A percentile compares a stretch with the other conserved stretches of the same genome.
These are phyloP conservation scores for Xestia xanthographa DNA, from an alignment of 2,888 invertebrate genomes.

Conservation along the genomic window DNA sequence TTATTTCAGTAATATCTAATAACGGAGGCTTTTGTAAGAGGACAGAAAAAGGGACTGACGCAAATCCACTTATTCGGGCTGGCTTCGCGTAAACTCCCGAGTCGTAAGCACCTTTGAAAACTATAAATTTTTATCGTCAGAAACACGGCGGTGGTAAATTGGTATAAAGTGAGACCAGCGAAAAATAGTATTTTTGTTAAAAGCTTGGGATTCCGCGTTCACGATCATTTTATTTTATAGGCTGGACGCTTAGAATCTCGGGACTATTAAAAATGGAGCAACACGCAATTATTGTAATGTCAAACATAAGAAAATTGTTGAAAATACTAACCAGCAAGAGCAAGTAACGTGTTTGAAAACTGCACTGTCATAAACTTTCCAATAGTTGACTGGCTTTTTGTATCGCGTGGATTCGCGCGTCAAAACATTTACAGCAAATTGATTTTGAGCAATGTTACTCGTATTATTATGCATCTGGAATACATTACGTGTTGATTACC, in stretches of 20 bases:
- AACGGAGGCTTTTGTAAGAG: slow-evolving; percentile 4
- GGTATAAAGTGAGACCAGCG: slow-evolving; percentile 27
- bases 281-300: slow-evolving; percentile 6
- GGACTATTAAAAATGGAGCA: background rate
- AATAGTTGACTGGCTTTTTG: background rate
- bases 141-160: slow-evolving; percentile 35
- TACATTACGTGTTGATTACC: slow-evolving; percentile 33
- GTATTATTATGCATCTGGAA: slow-evolving; percentile 15
- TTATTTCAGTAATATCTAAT: slow-evolving; percentile 7
- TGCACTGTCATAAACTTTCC: background rate
- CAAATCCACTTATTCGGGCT: slow-evolving; percentile 26
- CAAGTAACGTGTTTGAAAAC: background rate
- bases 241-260: slow-evolving; percentile 14
- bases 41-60: slow-evolving; percentile 22
- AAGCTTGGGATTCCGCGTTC: slow-evolving; percentile 35
- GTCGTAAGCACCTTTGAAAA: slow-evolving; percentile 42
- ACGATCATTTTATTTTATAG: slow-evolving; percentile 39
- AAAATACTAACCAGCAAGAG: background rate
- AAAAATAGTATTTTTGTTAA: slow-evolving; percentile 32
- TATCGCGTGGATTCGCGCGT: background rate
- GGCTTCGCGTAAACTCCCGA: slow-evolving; percentile 9
- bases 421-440: background rate
- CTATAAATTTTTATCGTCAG: slow-evolving; percentile 35
- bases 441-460: background rate
- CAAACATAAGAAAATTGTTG: background rate